Percentiles rank a stretch among this genome's conserved stretches.
Evolutionary conservation across 2,888 invertebrate genomes (phyloP).

Genomic region (Octonoba sinensis): DNA sequence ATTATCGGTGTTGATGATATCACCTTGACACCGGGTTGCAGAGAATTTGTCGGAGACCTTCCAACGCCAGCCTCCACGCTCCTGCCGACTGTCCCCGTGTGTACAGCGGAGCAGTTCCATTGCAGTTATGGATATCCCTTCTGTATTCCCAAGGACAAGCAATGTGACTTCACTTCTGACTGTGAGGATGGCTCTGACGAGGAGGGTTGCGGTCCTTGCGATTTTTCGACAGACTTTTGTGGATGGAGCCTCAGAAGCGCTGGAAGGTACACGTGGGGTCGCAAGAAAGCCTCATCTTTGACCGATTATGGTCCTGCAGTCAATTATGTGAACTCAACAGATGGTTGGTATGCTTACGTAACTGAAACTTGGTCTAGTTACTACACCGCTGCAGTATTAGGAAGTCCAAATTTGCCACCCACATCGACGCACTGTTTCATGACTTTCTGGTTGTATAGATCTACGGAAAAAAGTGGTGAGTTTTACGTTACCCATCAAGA

Average conservation of each 20-base stretch:
- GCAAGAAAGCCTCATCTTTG: constrained; percentile 11
- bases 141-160: constrained; percentile 45
- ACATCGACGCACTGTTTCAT: constrained; percentile 61
- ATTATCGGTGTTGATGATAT: constrained; percentile 65
- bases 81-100: constrained; percentile 40
- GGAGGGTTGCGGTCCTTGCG: constrained; percentile 59
- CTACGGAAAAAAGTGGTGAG: background rate
- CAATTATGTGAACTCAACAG: constrained; percentile 47
- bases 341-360: constrained; percentile 58
- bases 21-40: constrained; percentile 51
- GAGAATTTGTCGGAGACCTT: constrained; percentile 21
- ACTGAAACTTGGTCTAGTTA: constrained; percentile 10
- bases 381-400: constrained; percentile 18
- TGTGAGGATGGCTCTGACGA: constrained; percentile 65
- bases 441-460: constrained; percentile 48
- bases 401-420: constrained; percentile 48
- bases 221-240: constrained; percentile 62
- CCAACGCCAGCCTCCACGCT: constrained; percentile 47
- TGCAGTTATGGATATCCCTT: constrained; percentile 40
- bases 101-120: constrained; percentile 33
- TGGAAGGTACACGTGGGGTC: constrained; percentile 29
- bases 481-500: constrained; percentile 33
- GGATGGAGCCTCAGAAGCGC: constrained; percentile 58
- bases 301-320: constrained; percentile 23
- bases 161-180: constrained; percentile 61